A percentile compares a stretch with the other conserved stretches of the same genome.
Conservation (phyloP, 2,888 invertebrate genomes). For the Thelaira solivaga region DNA sequence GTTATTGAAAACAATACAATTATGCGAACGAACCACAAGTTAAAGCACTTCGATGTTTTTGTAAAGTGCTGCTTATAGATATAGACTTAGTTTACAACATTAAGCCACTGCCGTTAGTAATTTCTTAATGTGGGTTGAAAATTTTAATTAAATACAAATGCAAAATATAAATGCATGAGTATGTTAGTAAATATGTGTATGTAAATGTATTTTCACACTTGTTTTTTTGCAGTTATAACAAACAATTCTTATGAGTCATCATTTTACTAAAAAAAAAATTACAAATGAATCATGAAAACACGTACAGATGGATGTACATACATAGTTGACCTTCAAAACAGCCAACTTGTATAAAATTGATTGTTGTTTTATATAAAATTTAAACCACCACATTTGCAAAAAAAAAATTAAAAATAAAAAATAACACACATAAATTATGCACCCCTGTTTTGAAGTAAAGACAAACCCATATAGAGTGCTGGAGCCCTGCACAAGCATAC, state of each 20-base stretch:
- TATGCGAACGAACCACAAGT: too few relatives aligned
- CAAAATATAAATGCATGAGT: neutral
- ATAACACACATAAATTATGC: conserved; percentile 48
- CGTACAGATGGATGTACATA: too few relatives aligned
- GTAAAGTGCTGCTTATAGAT: too few relatives aligned
- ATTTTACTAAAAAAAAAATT: neutral
- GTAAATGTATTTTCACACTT: conserved; percentile 9
- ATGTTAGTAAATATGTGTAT: neutral
- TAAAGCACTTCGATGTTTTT: too few relatives aligned
- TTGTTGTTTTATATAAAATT: conserved; percentile 30
- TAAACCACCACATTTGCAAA: conserved; percentile 31
- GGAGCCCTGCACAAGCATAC: too few relatives aligned
- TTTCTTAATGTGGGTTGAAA: neutral
- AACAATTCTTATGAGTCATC: conserved; percentile 37
- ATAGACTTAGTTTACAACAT: too few relatives aligned
- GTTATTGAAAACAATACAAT: too few relatives aligned
- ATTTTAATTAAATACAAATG: neutral
- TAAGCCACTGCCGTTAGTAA: too few relatives aligned
- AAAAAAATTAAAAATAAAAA: conserved; percentile 2
- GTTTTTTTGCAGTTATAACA: neutral
- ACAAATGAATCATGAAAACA: conserved; percentile 50
- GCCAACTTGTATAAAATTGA: conserved; percentile 24
- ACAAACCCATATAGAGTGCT: neutral
- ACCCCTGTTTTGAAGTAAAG: conserved; percentile 49
- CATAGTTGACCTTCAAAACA: conserved; percentile 57